Evolutionary conservation across 2,113 vertebrate genomes (phyloP).

Genomic region (Pterocles burchelli): DNA sequence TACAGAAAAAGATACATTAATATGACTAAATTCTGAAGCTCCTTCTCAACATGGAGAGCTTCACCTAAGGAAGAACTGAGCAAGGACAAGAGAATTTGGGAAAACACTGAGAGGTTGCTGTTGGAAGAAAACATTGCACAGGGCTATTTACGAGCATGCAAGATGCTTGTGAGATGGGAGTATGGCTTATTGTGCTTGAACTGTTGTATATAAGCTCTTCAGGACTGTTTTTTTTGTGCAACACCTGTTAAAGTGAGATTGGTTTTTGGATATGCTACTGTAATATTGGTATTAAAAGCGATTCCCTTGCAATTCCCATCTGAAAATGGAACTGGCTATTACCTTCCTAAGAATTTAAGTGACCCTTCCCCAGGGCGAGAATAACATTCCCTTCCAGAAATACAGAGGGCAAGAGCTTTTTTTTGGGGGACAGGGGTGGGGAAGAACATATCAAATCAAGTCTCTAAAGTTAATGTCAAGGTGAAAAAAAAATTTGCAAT

Average conservation of each 20-base stretch:
- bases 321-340: background rate
- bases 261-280: background rate
- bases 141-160: background rate
- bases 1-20: background rate
- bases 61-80: background rate
- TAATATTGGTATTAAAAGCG: background rate
- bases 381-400: background rate
- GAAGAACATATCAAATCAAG: background rate
- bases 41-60: background rate
- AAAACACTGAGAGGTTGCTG: background rate
- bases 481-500: background rate
- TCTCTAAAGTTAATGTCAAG: background rate
- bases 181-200: background rate
- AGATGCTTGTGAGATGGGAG: background rate
- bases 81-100: background rate
- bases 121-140: background rate
- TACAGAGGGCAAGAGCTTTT: background rate
- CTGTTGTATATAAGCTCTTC: background rate
- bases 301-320: background rate
- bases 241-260: background rate
- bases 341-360: background rate
- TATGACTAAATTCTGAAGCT: background rate
- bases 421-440: no score
- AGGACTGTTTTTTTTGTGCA: background rate
- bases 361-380: background rate